Evolutionary conservation across 2,113 vertebrate genomes (phyloP).

Genomic region (Pluvialis apricaria): DNA sequence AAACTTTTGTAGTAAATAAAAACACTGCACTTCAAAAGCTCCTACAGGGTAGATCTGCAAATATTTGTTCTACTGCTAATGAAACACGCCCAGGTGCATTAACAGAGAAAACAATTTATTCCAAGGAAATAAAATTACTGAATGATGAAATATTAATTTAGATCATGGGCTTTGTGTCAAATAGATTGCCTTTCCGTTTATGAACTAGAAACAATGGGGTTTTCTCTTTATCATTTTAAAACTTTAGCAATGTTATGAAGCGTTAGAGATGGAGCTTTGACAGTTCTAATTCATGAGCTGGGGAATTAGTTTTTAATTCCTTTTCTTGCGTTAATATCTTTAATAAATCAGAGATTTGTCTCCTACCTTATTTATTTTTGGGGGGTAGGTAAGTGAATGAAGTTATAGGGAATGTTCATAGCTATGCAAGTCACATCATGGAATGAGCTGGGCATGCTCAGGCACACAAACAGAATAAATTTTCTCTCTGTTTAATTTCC

Average conservation of each 20-base stretch:
- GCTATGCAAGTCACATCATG: background rate
- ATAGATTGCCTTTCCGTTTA: constrained; percentile 9
- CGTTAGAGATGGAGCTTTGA: background rate
- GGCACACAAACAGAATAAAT: background rate
- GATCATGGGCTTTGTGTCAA: background rate
- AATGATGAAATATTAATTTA: constrained; percentile 28
- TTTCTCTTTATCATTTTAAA: constrained; percentile 11
- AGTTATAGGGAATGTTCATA: background rate
- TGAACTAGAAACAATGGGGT: background rate
- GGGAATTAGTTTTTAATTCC: constrained; percentile 12
- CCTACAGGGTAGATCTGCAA: background rate
- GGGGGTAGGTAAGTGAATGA: background rate
- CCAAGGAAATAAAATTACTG: constrained; percentile 26
- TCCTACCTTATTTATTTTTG: background rate
- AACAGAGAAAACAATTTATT: constrained; percentile 41
- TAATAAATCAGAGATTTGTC: constrained; percentile 9
- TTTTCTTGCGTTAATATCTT: background rate
- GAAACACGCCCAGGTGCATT: background rate
- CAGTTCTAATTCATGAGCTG: background rate
- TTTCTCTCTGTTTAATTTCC: background rate
- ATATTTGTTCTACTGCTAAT: background rate
- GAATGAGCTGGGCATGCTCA: background rate
- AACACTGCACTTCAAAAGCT: background rate
- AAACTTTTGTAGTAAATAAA: background rate
- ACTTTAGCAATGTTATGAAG: background rate